Percentiles rank a stretch among this genome's conserved stretches.
These are phyloP conservation scores for Aquatica leii DNA, from an alignment of 2,888 invertebrate species.

Conservation along the genomic window DNA sequence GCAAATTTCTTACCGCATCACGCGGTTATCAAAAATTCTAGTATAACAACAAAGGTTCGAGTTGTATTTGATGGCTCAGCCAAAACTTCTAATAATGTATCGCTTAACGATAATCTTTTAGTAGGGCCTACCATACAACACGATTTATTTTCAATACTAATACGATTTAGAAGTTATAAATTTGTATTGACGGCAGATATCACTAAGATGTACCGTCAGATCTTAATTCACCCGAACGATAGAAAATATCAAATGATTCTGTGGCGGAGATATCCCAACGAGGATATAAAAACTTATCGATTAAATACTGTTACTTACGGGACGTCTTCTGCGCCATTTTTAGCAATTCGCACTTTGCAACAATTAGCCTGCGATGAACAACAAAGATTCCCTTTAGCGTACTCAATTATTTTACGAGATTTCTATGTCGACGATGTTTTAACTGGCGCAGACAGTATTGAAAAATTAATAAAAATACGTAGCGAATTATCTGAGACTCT, in stretches of 20 bases:
- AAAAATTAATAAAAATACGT: neutral
- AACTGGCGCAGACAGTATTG: conserved; percentile 1
- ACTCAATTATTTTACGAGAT: neutral
- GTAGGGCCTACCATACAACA: neutral
- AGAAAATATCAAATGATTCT: neutral
- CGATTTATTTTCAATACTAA: neutral
- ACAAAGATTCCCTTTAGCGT: conserved; percentile 1
- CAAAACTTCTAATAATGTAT: no score
- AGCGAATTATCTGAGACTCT: neutral
- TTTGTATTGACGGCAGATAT: neutral
- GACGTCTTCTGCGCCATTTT: conserved; percentile 5
- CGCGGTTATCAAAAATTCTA: no score
- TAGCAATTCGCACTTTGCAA: neutral
- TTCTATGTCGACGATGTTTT: conserved; percentile 9
- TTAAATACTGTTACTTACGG: conserved; percentile 8
- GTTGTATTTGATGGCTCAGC: no score
- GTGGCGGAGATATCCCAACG: neutral
- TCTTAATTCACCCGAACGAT: neutral
- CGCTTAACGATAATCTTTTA: conserved; percentile 3
- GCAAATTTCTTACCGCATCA: no score
- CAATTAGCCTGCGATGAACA: neutral
- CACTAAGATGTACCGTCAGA: conserved; percentile 4
- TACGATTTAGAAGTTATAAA: conserved; percentile 1
- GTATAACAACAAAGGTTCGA: no score
- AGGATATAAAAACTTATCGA: neutral